These are phyloP conservation scores for Oceanodroma tethys DNA, from an alignment of 2,113 vertebrate genomes.

Conservation along the genomic window DNA sequence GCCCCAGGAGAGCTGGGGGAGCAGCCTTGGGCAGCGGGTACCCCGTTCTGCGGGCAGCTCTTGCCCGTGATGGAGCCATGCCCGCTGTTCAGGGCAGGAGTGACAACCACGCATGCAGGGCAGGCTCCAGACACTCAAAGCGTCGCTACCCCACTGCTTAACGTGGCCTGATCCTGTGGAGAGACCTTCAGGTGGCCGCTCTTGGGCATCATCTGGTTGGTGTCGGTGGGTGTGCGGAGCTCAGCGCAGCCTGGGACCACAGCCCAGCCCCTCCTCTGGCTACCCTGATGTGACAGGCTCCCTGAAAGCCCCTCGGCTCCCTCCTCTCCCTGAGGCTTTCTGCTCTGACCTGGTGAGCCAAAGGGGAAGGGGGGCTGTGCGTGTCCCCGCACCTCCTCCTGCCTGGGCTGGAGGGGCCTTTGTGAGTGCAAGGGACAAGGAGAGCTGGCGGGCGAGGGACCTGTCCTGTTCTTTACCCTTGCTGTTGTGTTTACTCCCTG, in stretches of 20 bases:
- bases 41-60: neutral
- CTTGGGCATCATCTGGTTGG: neutral
- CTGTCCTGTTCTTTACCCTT: neutral
- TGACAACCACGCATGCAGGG: accelerated
- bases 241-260: neutral
- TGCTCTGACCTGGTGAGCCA: neutral
- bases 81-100: neutral
- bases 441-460: neutral
- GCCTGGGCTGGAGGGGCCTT: neutral
- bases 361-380: too few relatives aligned
- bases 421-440: neutral
- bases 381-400: neutral
- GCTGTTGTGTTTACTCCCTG: slow-evolving; percentile 22
- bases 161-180: neutral
- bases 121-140: neutral
- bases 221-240: neutral
- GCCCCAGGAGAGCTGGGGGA: neutral
- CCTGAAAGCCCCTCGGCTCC: neutral
- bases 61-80: accelerated
- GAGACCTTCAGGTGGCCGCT: neutral
- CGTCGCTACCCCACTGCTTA: neutral
- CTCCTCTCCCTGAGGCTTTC: neutral
- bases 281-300: neutral
- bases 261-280: neutral
- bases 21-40: accelerated